phyloP scores from a whole-genome alignment of 53 echinoderm and acorn worm species.

The Stichopus horrens region DNA sequence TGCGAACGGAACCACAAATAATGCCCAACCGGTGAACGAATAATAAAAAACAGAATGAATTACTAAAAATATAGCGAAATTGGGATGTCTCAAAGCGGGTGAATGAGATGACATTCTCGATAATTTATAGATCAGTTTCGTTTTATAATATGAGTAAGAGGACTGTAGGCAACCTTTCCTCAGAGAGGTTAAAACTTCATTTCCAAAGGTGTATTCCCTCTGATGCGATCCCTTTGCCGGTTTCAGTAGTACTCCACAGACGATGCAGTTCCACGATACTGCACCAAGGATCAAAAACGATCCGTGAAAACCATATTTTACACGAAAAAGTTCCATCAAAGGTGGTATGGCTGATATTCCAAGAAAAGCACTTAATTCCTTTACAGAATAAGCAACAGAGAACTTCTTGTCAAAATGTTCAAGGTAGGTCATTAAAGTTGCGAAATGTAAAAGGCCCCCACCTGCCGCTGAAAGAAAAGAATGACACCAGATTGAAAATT shows the following conservation, averaged over 20 bases:
- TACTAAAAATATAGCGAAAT: constrained; percentile 7
- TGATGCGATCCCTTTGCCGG: neutral
- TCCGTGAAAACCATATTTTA: constrained; percentile 8
- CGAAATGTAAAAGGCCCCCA: constrained; percentile 19
- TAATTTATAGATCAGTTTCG: neutral
- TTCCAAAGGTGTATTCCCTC: too few species aligned
- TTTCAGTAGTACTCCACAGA: constrained; percentile 4
- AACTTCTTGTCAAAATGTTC: constrained; percentile 29
- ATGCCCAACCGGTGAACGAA: constrained; percentile 35
- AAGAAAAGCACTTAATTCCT: neutral
- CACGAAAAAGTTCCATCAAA: neutral
- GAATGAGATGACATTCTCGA: neutral
- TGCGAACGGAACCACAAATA: constrained; percentile 22
- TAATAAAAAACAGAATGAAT: constrained; percentile 25
- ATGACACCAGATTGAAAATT: too few species aligned
- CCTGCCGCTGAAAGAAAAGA: neutral
- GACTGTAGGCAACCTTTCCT: neutral
- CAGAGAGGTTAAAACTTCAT: neutral
- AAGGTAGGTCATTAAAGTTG: neutral
- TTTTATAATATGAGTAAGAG: neutral
- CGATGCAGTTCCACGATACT: constrained; percentile 15
- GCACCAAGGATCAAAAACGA: constrained; percentile 20
- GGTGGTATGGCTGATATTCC: constrained; percentile 14
- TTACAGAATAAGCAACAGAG: neutral
- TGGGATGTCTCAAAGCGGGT: constrained; percentile 1